These are phyloP conservation scores for Trichechus manatus DNA, from an alignment of 2,113 vertebrate species.

Conservation along the genomic window DNA sequence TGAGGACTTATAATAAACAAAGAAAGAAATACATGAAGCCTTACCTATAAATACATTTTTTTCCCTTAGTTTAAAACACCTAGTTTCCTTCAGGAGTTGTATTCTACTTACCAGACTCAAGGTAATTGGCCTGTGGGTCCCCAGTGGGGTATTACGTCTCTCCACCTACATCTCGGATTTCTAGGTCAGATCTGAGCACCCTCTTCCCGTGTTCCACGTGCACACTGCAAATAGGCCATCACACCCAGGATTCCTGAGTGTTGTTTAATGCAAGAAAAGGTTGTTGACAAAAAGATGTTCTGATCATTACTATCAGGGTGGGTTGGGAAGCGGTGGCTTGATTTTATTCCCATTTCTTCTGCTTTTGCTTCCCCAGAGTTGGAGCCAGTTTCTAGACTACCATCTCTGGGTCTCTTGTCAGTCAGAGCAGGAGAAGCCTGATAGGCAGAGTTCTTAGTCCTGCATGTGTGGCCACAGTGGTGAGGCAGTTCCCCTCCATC, in stretches of 20 bases:
- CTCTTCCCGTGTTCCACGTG: constrained; percentile 55
- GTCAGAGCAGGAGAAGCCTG: constrained; percentile 67
- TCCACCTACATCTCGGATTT: constrained; percentile 77
- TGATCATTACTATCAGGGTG: constrained; percentile 25
- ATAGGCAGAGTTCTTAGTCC: constrained; percentile 76
- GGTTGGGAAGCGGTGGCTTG: neutral
- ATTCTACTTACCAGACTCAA: constrained; percentile 72
- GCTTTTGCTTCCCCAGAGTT: constrained; percentile 68
- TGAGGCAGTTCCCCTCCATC: constrained; percentile 72
- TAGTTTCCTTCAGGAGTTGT: constrained; percentile 77
- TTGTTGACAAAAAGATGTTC: constrained; percentile 36
- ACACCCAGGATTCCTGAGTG: constrained; percentile 45
- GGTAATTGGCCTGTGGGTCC: constrained; percentile 75
- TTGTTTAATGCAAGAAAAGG: constrained; percentile 60
- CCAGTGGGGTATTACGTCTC: constrained; percentile 71
- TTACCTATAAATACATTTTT: constrained; percentile 46
- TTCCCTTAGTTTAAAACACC: constrained; percentile 54
- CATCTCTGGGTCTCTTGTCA: constrained; percentile 71
- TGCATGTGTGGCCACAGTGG: constrained; percentile 67
- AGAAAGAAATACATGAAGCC: constrained; percentile 47
- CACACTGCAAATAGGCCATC: constrained; percentile 68
- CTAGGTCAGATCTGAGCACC: constrained; percentile 76
- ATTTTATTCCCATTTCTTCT: constrained; percentile 59
- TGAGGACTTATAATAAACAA: constrained; percentile 65
- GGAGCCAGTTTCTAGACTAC: constrained; percentile 73